Conservation (phyloP, 2,888 invertebrate species). For the Apamea monoglypha region DNA sequence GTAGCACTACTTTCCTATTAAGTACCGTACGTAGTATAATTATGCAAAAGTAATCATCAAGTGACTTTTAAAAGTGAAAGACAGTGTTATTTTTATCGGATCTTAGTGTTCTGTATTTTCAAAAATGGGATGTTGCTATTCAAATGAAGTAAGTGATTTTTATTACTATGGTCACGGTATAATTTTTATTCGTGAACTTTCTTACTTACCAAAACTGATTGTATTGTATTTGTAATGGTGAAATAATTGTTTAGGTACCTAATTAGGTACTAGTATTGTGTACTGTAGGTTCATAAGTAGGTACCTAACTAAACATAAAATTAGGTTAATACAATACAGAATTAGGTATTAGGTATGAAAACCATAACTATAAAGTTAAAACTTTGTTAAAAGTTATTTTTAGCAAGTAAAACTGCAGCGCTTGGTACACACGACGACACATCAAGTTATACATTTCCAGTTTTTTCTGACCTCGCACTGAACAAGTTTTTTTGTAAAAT, state of each 20-base stretch:
- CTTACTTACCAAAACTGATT: not conserved
- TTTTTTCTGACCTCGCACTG: too few species aligned
- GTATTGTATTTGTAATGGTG: not conserved
- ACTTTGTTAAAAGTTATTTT: not conserved
- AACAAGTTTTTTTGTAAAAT: too few species aligned
- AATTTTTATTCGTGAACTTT: not conserved
- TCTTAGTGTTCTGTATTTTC: constrained; percentile 1
- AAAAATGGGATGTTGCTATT: constrained; percentile 69
- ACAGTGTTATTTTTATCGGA: not conserved
- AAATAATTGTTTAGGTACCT: not conserved
- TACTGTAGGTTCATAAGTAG: not conserved
- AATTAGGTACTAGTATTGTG: too few species aligned
- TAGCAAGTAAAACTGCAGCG: not conserved
- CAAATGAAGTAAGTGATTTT: constrained; percentile 64
- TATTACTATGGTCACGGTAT: not conserved
- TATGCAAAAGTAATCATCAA: not conserved
- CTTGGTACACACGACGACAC: too few species aligned
- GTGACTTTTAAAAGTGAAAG: not conserved
- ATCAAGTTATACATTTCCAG: too few species aligned
- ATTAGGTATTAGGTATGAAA: not conserved
- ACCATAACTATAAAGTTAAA: not conserved
- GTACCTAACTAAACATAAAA: not conserved
- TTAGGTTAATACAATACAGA: not conserved
- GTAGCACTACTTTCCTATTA: not conserved
- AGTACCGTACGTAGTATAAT: not conserved